Conservation (phyloP, 2,888 invertebrate genomes). For the Nudaria mundana region DNA sequence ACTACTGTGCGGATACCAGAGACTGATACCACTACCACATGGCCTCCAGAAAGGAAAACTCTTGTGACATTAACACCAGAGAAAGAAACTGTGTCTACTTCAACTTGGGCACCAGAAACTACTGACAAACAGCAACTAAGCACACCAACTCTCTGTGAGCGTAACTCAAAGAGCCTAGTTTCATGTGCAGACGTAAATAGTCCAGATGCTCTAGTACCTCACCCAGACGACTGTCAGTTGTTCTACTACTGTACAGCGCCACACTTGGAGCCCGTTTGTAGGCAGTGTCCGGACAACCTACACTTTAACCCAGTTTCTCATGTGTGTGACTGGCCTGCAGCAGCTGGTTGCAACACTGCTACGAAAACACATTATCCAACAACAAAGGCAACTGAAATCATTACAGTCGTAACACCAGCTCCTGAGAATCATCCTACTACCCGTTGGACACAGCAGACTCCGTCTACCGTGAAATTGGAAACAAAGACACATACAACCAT, state of each 20-base stretch:
- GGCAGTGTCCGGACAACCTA: constrained; percentile 38
- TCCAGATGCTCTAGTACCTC: neutral
- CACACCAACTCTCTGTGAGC: neutral
- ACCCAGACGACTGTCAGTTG: neutral
- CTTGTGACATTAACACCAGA: neutral
- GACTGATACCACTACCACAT: neutral
- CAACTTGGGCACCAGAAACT: neutral
- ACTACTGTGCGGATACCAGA: neutral
- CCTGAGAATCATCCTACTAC: neutral
- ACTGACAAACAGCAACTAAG: neutral
- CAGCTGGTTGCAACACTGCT: constrained; percentile 28
- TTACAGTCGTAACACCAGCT: neutral
- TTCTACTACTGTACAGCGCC: neutral
- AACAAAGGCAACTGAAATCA: neutral
- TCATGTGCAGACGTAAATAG: neutral
- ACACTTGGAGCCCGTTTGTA: constrained; percentile 30
- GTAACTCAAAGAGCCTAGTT: neutral
- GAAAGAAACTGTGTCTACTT: neutral
- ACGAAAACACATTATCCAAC: neutral
- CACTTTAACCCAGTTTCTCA: constrained; percentile 38
- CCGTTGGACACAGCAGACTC: too few relatives aligned
- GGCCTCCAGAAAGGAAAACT: neutral
- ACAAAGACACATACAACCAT: too few relatives aligned
- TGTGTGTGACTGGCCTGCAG: constrained; percentile 37
- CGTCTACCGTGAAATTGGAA: too few relatives aligned